Conservation (phyloP, 1,140 invertebrate genomes). For the Drosophila varians region DNA sequence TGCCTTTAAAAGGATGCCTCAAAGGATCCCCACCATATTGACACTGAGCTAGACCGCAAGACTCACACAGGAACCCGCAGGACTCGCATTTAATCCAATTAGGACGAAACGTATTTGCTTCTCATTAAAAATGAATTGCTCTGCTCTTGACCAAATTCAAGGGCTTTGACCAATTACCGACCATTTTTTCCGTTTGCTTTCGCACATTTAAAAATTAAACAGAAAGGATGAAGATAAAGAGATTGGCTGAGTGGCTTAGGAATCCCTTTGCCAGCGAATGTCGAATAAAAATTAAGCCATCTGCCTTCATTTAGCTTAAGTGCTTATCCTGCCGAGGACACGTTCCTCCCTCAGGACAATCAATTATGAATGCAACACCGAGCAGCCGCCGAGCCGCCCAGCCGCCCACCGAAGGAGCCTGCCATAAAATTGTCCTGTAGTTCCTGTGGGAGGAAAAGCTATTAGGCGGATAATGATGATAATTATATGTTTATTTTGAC, state of each 20-base stretch:
- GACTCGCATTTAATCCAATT: slow-evolving; percentile 40
- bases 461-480: slow-evolving; percentile 36
- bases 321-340: slow-evolving; percentile 38
- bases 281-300: slow-evolving; percentile 57
- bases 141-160: slow-evolving; percentile 3
- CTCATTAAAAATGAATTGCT: slow-evolving; percentile 29
- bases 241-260: slow-evolving; percentile 21
- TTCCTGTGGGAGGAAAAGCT: not conserved
- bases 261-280: slow-evolving; percentile 38
- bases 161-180: slow-evolving; percentile 38
- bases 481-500: slow-evolving; percentile 51
- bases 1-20: no score
- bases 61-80: slow-evolving; percentile 4
- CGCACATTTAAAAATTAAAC: slow-evolving; percentile 33
- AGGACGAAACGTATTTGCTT: slow-evolving; percentile 34
- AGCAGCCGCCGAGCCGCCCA: slow-evolving; percentile 1
- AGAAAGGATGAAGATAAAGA: slow-evolving; percentile 5
- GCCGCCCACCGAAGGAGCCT: not conserved
- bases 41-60: slow-evolving; percentile 45
- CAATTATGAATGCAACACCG: slow-evolving; percentile 65
- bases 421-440: slow-evolving; percentile 31
- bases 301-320: slow-evolving; percentile 56
- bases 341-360: slow-evolving; percentile 64
- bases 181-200: slow-evolving; percentile 23
- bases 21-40: slow-evolving; percentile 4